Conservation (phyloP, 2,888 invertebrate species). For the Conops quadrifasciatus region DNA sequence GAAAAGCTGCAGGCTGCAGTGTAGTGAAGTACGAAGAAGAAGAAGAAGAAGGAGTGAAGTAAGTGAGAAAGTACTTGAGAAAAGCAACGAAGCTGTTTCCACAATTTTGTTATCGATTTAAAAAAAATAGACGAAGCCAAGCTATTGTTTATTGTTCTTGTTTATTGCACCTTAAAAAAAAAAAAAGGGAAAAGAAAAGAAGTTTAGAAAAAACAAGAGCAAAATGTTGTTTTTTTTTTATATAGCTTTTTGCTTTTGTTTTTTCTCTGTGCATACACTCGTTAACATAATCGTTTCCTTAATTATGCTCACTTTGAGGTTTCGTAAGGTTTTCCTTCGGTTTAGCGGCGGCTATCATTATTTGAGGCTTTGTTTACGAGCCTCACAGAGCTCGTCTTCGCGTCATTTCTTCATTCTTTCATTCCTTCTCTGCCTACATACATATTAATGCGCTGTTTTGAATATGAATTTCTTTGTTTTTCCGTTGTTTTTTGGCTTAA, state of each 20-base stretch:
- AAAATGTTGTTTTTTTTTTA: background rate
- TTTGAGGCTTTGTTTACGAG: slow-evolving; percentile 1
- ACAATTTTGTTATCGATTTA: slow-evolving; percentile 18
- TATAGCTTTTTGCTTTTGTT: background rate
- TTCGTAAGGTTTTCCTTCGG: slow-evolving; percentile 14
- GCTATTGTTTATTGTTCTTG: no score
- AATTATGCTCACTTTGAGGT: background rate
- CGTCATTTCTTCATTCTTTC: background rate
- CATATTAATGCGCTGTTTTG: background rate
- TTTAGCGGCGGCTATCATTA: slow-evolving; percentile 1
- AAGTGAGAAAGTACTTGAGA: background rate
- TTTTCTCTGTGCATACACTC: background rate
- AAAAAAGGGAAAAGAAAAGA: no score
- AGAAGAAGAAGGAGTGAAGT: no score
- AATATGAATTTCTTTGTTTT: background rate
- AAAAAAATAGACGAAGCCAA: background rate
- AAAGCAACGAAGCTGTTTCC: background rate
- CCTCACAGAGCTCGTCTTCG: background rate
- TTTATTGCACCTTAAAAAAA: no score
- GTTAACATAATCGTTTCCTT: slow-evolving; percentile 24
- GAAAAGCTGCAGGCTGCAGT: no score
- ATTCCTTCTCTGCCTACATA: no score
- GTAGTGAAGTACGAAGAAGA: no score
- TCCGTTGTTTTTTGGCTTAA: background rate
- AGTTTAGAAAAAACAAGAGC: background rate